These are phyloP conservation scores for Drosophila virilis DNA, from an alignment of 1,140 invertebrate species.

Conservation along the genomic window DNA sequence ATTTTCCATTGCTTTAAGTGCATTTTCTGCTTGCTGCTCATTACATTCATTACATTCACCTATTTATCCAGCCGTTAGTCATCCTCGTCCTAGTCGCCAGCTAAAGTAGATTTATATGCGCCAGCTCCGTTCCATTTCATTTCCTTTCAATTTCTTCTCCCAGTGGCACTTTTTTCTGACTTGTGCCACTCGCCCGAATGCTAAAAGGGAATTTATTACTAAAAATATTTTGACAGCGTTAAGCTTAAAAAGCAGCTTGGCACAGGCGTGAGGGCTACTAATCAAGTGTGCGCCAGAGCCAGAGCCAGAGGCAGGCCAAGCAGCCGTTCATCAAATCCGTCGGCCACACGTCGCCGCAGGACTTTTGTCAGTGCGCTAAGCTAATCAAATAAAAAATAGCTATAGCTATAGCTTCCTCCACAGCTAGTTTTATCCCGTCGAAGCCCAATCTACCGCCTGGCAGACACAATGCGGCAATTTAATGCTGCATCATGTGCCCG, in stretches of 20 bases:
- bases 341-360: conserved; percentile 79
- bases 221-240: conserved; percentile 81
- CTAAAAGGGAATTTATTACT: conserved; percentile 76
- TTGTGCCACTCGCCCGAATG: conserved; percentile 32
- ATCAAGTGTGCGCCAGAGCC: conserved; percentile 58
- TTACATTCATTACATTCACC: neutral
- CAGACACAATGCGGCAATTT: conserved; percentile 84
- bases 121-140: conserved; percentile 50
- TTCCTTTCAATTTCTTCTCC: conserved; percentile 50
- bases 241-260: conserved; percentile 70
- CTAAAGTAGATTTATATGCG: conserved; percentile 29
- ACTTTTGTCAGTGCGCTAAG: conserved; percentile 63
- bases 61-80: conserved; percentile 11
- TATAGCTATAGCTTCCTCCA: conserved; percentile 38
- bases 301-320: conserved; percentile 8
- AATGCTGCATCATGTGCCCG: conserved; percentile 84
- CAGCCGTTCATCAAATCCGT: conserved; percentile 78
- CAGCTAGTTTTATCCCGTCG: neutral
- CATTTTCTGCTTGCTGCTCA: conserved; percentile 2
- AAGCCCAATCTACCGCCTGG: conserved; percentile 55
- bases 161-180: conserved; percentile 14
- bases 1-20: neutral
- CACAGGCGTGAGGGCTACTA: conserved; percentile 55
- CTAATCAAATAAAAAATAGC: conserved; percentile 82
- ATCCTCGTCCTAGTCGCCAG: neutral